phyloP scores from a whole-genome alignment of 2,888 invertebrate species.

The Lasioglossum figueresi region DNA sequence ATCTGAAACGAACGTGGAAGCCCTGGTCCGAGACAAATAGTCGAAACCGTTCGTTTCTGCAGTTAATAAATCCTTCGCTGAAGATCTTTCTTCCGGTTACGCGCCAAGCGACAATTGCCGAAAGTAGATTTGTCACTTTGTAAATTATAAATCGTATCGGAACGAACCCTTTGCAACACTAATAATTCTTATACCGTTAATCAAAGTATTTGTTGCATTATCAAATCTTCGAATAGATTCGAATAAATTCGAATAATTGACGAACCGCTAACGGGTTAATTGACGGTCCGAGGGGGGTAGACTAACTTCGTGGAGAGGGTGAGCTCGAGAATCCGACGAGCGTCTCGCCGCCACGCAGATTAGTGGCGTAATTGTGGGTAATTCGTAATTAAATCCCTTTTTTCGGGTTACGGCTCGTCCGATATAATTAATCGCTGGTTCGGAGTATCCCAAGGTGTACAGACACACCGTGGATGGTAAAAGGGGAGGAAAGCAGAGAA shows the following conservation, averaged over 20 bases:
- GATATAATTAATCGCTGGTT: constrained; percentile 66
- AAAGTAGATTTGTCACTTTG: no score
- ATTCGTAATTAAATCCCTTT: constrained; percentile 62
- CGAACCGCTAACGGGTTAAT: background rate
- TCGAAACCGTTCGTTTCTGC: background rate
- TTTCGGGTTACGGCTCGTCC: constrained; percentile 35
- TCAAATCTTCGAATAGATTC: no score
- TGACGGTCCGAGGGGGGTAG: background rate
- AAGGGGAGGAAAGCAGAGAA: constrained; percentile 32
- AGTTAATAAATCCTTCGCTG: background rate
- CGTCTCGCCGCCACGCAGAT: constrained; percentile 51
- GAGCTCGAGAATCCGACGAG: background rate
- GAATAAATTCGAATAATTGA: background rate
- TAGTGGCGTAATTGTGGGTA: constrained; percentile 53
- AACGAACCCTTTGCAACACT: no score
- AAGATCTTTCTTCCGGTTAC: background rate
- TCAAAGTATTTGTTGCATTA: no score
- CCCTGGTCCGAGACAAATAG: background rate
- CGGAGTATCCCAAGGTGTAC: constrained; percentile 38
- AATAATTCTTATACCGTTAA: no score
- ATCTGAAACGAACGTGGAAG: background rate
- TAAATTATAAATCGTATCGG: no score
- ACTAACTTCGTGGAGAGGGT: background rate
- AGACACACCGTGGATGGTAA: constrained; percentile 8
- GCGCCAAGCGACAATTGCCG: no score